Percentiles rank a stretch among this genome's conserved stretches.
These are phyloP conservation scores for Channa striata DNA, from an alignment of 2,797 vertebrate species.

Conservation along the genomic window DNA sequence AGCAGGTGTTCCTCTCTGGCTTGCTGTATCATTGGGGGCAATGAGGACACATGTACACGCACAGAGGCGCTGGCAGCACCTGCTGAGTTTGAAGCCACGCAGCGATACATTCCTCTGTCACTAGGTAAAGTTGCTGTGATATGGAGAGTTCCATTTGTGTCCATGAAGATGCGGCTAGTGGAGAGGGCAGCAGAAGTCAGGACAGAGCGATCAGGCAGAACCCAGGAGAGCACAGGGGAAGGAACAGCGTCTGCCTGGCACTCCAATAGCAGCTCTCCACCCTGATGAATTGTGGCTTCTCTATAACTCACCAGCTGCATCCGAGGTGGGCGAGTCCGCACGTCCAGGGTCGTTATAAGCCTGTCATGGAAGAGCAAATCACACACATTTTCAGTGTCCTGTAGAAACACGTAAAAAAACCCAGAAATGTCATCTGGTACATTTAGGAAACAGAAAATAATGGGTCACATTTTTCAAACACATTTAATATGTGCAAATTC, in stretches of 20 bases:
- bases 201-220: constrained; percentile 88
- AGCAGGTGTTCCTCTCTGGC: constrained; percentile 86
- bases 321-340: constrained; percentile 88
- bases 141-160: constrained; percentile 89
- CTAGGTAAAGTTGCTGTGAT: constrained; percentile 84
- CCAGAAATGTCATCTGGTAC: not conserved
- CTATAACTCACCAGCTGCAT: constrained; percentile 85
- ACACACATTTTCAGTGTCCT: not conserved
- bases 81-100: constrained; percentile 92
- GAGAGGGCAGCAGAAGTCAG: constrained; percentile 78
- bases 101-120: constrained; percentile 92
- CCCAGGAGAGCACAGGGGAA: constrained; percentile 90
- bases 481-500: not conserved
- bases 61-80: constrained; percentile 90
- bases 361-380: constrained; percentile 58
- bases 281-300: constrained; percentile 90
- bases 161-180: constrained; percentile 80
- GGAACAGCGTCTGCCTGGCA: constrained; percentile 91
- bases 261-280: constrained; percentile 86
- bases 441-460: constrained; percentile 9
- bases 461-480: not conserved
- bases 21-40: constrained; percentile 92
- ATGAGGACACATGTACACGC: constrained; percentile 89
- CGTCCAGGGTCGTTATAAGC: constrained; percentile 83
- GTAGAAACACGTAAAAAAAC: constrained; percentile 4